Evolutionary conservation across 2,113 vertebrate species (phyloP).

Genomic region (Jacana jacana): DNA sequence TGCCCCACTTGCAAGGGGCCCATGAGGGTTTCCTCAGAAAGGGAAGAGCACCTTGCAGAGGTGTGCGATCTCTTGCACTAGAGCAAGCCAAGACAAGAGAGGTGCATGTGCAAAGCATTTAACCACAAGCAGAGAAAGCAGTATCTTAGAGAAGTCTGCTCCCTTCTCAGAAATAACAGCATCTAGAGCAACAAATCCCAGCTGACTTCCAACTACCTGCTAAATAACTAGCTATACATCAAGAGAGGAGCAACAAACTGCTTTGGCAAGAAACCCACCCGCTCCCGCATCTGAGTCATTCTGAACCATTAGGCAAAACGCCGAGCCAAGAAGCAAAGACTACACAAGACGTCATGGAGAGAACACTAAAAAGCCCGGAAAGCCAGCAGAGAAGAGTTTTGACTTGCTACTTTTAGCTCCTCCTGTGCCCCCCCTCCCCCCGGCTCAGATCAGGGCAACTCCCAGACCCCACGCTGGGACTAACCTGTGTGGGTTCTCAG

Average conservation of each 20-base stretch:
- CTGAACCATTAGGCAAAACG: neutral
- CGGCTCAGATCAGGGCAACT: neutral
- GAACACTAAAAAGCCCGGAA: neutral
- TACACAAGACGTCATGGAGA: too few species aligned
- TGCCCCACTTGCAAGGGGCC: neutral
- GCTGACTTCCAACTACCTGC: constrained; percentile 1
- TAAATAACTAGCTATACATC: neutral
- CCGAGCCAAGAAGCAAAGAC: neutral
- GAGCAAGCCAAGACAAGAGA: neutral
- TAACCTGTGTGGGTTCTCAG: constrained; percentile 98
- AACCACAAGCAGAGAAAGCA: neutral
- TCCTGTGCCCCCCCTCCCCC: accelerated
- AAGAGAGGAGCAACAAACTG: neutral
- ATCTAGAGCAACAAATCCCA: neutral
- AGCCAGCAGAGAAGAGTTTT: neutral
- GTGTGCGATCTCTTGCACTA: neutral
- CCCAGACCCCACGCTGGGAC: accelerated
- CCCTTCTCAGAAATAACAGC: neutral
- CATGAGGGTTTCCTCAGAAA: neutral
- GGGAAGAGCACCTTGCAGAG: neutral
- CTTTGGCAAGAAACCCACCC: constrained; percentile 40
- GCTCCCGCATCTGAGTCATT: constrained; percentile 31
- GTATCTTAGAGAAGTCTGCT: neutral
- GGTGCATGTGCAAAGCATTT: accelerated
- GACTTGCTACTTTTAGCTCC: neutral